These are phyloP conservation scores for Hartigia nigra DNA, from an alignment of 2,888 invertebrate species.

Conservation along the genomic window DNA sequence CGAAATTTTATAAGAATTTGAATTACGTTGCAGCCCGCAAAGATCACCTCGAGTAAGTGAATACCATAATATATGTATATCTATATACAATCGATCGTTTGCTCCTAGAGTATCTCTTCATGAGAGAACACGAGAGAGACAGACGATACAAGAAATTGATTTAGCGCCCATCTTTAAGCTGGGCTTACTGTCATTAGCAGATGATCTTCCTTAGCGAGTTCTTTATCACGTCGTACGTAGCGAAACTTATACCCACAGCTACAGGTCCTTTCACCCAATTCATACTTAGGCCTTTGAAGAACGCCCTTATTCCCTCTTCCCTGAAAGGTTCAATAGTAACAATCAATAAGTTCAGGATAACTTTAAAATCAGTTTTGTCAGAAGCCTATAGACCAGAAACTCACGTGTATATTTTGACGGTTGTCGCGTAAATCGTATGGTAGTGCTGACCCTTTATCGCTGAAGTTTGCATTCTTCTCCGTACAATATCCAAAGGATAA, in stretches of 20 bases:
- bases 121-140: neutral
- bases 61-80: neutral
- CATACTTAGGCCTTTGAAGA: slow-evolving; percentile 99
- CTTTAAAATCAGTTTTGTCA: slow-evolving; percentile 2
- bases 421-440: slow-evolving; percentile 74
- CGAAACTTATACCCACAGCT: slow-evolving; percentile 95
- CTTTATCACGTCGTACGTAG: slow-evolving; percentile 88
- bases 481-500: slow-evolving; percentile 96
- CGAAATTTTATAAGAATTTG: neutral
- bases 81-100: neutral
- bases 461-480: slow-evolving; percentile 78
- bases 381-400: slow-evolving; percentile 37
- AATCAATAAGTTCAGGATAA: slow-evolving; percentile 7
- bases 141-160: neutral
- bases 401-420: slow-evolving; percentile 78
- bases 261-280: slow-evolving; percentile 97
- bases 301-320: slow-evolving; percentile 90
- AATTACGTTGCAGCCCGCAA: neutral
- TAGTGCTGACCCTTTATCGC: slow-evolving; percentile 68
- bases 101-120: neutral
- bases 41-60: neutral
- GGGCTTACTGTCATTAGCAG: neutral
- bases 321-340: slow-evolving; percentile 66
- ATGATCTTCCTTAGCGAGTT: slow-evolving; percentile 68
- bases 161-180: neutral